Conservation (phyloP, 2,888 invertebrate genomes). For the Chymomyza caudatula region DNA sequence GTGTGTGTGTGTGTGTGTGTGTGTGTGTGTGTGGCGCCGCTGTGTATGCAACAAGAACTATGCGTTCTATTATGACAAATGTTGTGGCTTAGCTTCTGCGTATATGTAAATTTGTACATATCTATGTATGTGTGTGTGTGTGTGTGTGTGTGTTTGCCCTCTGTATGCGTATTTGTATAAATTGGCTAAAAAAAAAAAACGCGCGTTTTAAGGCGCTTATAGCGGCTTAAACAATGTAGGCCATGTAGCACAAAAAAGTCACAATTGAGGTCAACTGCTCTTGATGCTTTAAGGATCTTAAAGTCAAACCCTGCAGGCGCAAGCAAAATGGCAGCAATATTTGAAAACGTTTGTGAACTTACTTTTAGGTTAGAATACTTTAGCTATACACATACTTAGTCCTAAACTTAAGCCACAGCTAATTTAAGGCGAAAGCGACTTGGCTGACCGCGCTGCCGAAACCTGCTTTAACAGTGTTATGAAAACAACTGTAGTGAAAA, state of each 20-base stretch:
- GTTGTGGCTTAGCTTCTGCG: background rate
- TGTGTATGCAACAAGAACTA: background rate
- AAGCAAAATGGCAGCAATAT: no score
- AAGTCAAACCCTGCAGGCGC: background rate
- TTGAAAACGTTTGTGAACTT: no score
- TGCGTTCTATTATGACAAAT: slow-evolving; percentile 1
- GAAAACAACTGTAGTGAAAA: no score
- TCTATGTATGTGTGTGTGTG: background rate
- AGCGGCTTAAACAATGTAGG: background rate
- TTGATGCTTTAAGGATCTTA: background rate
- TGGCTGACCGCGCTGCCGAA: no score
- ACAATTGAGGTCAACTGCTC: background rate
- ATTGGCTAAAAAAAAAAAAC: background rate
- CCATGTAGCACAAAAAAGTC: background rate
- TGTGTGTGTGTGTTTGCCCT: background rate
- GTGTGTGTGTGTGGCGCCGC: background rate
- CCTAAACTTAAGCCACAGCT: no score
- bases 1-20: background rate
- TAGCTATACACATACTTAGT: no score
- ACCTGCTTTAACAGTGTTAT: no score
- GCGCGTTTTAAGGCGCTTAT: background rate
- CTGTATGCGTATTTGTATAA: background rate
- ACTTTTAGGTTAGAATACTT: no score
- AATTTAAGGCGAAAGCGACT: no score
- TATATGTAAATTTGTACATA: background rate